These are phyloP conservation scores for Cosmorhoe ocellata DNA, from an alignment of 2,888 invertebrate species.

Conservation along the genomic window DNA sequence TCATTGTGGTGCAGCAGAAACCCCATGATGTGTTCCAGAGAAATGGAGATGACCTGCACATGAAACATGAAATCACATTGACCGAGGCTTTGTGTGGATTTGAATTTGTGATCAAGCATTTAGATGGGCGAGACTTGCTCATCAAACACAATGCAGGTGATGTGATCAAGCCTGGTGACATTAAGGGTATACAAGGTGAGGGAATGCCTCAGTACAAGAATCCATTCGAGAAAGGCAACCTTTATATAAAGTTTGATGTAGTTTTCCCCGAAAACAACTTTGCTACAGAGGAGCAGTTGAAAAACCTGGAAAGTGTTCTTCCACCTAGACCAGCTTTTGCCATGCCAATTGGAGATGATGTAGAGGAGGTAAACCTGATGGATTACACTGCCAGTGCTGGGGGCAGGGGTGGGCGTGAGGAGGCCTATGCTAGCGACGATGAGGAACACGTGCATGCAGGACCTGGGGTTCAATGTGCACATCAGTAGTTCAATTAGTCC, in stretches of 20 bases:
- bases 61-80: slow-evolving; percentile 89
- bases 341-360: slow-evolving; percentile 90
- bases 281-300: slow-evolving; percentile 84
- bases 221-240: slow-evolving; percentile 93
- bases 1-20: slow-evolving; percentile 92
- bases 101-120: slow-evolving; percentile 90
- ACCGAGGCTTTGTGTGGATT: slow-evolving; percentile 97
- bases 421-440: slow-evolving; percentile 88
- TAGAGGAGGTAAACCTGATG: slow-evolving; percentile 92
- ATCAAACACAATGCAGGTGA: slow-evolving; percentile 90
- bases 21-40: slow-evolving; percentile 91
- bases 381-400: slow-evolving; percentile 86
- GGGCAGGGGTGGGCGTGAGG: slow-evolving; percentile 80
- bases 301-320: slow-evolving; percentile 88
- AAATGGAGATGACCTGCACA: slow-evolving; percentile 87
- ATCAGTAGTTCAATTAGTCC: slow-evolving; percentile 85
- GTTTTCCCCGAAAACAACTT: slow-evolving; percentile 93
- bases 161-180: slow-evolving; percentile 91
- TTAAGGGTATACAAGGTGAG: slow-evolving; percentile 90
- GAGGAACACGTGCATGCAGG: slow-evolving; percentile 81
- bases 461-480: slow-evolving; percentile 89
- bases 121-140: slow-evolving; percentile 93
- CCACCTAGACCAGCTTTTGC: slow-evolving; percentile 87
- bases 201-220: slow-evolving; percentile 95
- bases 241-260: slow-evolving; percentile 93